phyloP scores from a whole-genome alignment of 2,113 vertebrate genomes.

The Rattus rattus region DNA sequence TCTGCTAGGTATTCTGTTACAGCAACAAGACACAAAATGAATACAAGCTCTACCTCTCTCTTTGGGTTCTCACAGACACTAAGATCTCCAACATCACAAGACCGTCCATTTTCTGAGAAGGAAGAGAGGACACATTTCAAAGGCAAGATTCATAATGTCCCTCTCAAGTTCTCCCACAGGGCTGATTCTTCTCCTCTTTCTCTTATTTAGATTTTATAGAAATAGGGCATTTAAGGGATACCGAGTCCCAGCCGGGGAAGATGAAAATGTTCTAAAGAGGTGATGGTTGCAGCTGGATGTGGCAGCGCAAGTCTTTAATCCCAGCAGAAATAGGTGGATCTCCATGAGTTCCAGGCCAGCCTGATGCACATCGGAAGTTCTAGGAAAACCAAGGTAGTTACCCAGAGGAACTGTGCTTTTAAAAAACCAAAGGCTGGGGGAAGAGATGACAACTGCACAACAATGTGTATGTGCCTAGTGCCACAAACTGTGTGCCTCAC shows the following conservation, averaged over 20 bases:
- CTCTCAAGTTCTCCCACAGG: background rate
- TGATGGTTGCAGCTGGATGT: background rate
- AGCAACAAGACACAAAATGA: background rate
- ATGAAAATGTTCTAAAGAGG: background rate
- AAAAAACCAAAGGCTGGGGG: background rate
- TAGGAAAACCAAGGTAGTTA: background rate
- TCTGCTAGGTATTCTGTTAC: background rate
- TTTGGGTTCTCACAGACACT: background rate
- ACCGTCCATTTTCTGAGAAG: background rate
- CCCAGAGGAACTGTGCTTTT: background rate
- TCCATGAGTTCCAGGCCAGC: background rate
- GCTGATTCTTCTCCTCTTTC: background rate
- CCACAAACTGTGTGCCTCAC: background rate
- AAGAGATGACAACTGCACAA: background rate
- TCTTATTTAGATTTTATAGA: constrained; percentile 14
- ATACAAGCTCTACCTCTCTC: background rate
- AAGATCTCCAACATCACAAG: background rate
- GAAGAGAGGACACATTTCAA: background rate
- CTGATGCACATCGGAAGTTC: background rate
- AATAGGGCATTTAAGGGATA: background rate
- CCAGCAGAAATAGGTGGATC: background rate
- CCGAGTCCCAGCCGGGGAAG: background rate
- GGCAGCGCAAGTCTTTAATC: background rate
- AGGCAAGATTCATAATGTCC: background rate
- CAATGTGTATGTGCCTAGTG: background rate